Conservation (phyloP, 1,140 invertebrate genomes). For the Polypedilum pembai region DNA sequence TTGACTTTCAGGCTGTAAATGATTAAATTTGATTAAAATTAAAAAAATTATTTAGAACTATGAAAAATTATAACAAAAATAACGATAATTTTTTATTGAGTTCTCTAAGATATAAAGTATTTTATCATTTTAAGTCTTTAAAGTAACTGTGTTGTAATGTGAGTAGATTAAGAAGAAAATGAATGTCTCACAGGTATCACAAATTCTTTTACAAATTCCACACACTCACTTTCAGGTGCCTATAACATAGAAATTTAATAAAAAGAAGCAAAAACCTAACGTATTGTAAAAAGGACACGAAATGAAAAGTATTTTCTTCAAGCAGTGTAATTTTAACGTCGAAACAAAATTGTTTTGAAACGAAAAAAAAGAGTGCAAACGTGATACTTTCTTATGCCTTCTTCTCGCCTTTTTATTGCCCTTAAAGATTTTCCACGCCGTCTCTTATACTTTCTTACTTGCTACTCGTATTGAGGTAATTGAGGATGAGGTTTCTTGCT, state of each 20-base stretch:
- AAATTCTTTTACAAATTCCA: neutral
- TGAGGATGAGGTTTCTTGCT: conserved; percentile 11
- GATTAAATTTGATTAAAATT: too few relatives aligned
- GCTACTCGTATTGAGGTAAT: neutral
- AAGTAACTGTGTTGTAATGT: too few relatives aligned
- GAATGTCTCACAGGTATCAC: neutral
- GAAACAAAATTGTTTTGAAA: neutral
- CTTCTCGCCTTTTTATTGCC: neutral
- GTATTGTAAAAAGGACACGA: neutral
- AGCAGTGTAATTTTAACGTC: neutral
- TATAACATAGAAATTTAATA: conserved; percentile 5
- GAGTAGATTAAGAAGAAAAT: too few relatives aligned
- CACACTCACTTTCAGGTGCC: neutral
- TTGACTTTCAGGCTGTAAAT: too few relatives aligned
- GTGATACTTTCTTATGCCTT: neutral
- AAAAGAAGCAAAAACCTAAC: neutral
- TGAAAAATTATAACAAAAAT: too few relatives aligned
- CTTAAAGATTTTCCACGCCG: conserved; percentile 23
- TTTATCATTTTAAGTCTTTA: too few relatives aligned
- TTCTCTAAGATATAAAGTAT: too few relatives aligned
- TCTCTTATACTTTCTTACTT: neutral
- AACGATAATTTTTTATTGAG: too few relatives aligned
- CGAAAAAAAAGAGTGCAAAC: neutral
- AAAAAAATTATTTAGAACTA: too few relatives aligned
- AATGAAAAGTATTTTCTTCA: neutral